Conservation (phyloP, 2,797 vertebrate genomes). For the Spinus pinus region DNA sequence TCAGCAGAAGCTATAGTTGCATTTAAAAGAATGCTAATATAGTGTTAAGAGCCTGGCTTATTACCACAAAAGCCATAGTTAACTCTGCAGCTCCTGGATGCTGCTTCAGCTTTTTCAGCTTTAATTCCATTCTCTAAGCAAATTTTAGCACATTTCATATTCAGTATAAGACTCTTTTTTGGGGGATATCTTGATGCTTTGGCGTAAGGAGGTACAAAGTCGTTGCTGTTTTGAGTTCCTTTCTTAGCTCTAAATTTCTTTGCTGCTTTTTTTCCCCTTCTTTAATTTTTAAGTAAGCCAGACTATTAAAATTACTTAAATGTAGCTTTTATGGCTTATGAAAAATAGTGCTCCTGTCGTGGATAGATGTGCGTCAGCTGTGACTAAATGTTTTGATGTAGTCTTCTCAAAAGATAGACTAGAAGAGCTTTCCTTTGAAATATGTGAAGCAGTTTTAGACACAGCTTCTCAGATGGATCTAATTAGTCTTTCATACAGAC, state of each 20-base stretch:
- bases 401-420: constrained; percentile 73
- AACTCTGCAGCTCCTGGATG: background rate
- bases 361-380: constrained; percentile 66
- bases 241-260: constrained; percentile 36
- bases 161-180: background rate
- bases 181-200: constrained; percentile 8
- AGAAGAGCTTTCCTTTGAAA: constrained; percentile 79
- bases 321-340: constrained; percentile 67
- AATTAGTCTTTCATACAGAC: constrained; percentile 85
- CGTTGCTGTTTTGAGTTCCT: background rate
- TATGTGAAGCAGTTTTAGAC: constrained; percentile 79
- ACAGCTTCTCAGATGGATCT: constrained; percentile 86
- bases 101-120: constrained; percentile 53
- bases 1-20: background rate
- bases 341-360: constrained; percentile 66
- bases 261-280: background rate
- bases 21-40: background rate
- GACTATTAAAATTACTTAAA: constrained; percentile 60
- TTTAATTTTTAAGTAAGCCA: constrained; percentile 58
- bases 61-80: constrained; percentile 18
- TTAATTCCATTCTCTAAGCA: constrained; percentile 16
- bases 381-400: constrained; percentile 83
- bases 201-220: background rate
- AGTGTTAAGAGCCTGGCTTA: constrained; percentile 25
- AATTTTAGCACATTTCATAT: background rate